Base-by-base conservation (phyloP, 2,113 vertebrate species). In the Sula dactylatra region DNA sequence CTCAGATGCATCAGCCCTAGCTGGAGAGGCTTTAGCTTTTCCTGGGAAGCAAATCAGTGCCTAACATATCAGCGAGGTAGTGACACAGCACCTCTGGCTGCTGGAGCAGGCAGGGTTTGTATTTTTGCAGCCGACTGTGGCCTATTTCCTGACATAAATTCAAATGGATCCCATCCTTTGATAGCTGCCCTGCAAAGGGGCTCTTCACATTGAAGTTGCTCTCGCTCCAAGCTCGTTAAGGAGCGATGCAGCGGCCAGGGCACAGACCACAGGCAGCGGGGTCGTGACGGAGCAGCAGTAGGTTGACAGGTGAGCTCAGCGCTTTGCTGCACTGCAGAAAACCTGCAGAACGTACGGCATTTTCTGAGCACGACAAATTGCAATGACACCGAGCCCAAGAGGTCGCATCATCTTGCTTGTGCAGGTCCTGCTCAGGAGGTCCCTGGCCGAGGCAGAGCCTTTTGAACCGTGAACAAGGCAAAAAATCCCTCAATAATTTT, bases 271-370 rank as follows among this genome's bases (percentile, higher is more conserved):
- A 15, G 59, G 16, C 38, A 11, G 11, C 9, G 9, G 76, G 31
- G 10, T 42, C 4, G 8, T n/a, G 24, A 29, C 9, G 1, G 40
- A 84, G n/a, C 66, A 18, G 84, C 54, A 1, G 21, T 0, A 16
- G n/a, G 36, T 19, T 47, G 66, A 31, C 65, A 64, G 34, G 9
- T 2, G 31, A 79, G 44, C 56, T 62, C 16, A 7, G 49, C 4
- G 5, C 64, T 61, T 55, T 20, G 38, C 61, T 34, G 6, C 2
- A 6, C 65, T 12, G 49, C 42, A 21, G 67, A 71, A 72, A 88
- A 6, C n/a, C 55, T 49, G 34, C 0, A 0, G 61, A 31, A 40
- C 5, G 2, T 13, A 3, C 0, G 0, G 40, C 22, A 2, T 34
- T 1, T 0, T n/a, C 49, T 3, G 8, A 78, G n/a, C 22, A 2